Evolutionary conservation across 2,113 vertebrate genomes (phyloP), one percentile per base, ranked within the genome.

Genomic region (Micronycteris hirsuta): DNA sequence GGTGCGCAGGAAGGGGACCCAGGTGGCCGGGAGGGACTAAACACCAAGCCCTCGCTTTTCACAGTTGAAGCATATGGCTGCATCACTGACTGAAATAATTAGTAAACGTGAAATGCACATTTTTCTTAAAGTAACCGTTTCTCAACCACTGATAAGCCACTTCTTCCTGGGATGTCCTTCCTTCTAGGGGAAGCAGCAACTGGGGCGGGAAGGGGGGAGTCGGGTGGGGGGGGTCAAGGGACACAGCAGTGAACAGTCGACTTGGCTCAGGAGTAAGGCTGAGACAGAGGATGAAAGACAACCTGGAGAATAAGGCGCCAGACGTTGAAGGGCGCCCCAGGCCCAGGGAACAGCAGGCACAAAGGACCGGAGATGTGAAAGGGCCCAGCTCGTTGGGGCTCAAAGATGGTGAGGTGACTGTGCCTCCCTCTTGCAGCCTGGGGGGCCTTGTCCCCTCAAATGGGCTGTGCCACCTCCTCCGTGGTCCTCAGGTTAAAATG

Each of bases 1-100:
- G 43, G 24, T 9, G 4, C 0, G 0, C 1, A 20, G 47, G 1
- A 61, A 22, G 10, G 38, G 19, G 26, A 17, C 17, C 4, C 14
- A 16, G 6, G 41, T 47, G 33, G 31, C 45, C 47, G 26, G 47
- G 36, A 28, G 13, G n/a, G 14, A 14, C 70, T 12, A 7, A 11
- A 12, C 38, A 31, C 9, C 1, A 36, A 36, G 12, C n/a, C 77
- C 24, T 3, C 76, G 12, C 26, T 63, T 63, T 6, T n/a, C 80
- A 52, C 8, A 43, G 63, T 5, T 38, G 28, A 52, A 47, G 70
- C 77, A 17, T 13, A 10, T 19, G 52, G 20, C 58, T 70, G 36
- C 4, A 14, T 12, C 13, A 1, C 13, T 11, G 9, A 38, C 11
- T 52, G 24, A 8, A 43, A 67, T 16, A 68, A 56, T 43, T 4